Conservation (phyloP, 2,113 vertebrate species). For the Cyphomyrus plagiostoma region DNA sequence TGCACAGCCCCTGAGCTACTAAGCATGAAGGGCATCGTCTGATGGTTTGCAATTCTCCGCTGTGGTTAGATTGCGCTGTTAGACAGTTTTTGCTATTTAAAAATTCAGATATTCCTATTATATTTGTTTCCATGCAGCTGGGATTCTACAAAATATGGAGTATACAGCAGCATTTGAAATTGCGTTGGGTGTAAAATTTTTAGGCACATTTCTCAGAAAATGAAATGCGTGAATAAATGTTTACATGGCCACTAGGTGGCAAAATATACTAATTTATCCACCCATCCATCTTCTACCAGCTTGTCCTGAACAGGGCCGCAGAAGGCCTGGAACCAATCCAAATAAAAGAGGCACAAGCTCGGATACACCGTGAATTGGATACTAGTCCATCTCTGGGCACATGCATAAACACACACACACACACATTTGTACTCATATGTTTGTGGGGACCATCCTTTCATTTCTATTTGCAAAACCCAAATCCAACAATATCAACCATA, state of each 20-base stretch:
- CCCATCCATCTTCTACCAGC: not conserved
- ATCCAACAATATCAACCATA: not conserved
- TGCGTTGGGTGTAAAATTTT: not conserved
- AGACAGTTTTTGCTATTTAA: not conserved
- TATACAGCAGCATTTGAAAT: not conserved
- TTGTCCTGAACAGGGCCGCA: not conserved
- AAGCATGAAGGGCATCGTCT: not conserved
- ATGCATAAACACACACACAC: not conserved
- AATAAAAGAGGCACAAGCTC: not conserved
- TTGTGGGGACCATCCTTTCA: not conserved
- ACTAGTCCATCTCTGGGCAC: not conserved
- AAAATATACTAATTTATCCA: not conserved
- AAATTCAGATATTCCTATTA: not conserved
- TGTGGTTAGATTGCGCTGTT: not conserved
- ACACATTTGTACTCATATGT: not conserved
- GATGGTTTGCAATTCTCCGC: not conserved
- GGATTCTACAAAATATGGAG: not conserved
- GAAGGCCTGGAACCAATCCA: not conserved
- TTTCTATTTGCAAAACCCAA: not conserved
- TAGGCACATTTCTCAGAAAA: not conserved
- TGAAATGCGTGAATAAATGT: not conserved
- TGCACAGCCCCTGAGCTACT: no score
- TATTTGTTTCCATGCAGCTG: not conserved
- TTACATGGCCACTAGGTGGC: not conserved
- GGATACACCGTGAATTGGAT: not conserved